Evolutionary conservation across 2,797 vertebrate species (phyloP).

Genomic region (Epinephelus malabaricus): DNA sequence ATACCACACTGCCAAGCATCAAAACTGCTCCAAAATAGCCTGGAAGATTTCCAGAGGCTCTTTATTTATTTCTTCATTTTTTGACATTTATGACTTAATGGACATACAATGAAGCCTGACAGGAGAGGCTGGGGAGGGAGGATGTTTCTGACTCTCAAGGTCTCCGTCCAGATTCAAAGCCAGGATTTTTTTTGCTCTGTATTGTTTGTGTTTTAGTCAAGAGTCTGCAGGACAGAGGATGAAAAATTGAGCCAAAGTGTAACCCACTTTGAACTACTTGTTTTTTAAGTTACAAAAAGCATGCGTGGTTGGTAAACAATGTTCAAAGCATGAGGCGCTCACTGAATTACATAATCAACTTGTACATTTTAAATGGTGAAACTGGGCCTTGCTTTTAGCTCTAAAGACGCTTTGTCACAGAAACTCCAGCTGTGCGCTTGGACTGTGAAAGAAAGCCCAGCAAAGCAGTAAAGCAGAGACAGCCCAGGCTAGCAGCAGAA

Average conservation of each 20-base stretch:
- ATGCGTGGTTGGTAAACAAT: neutral
- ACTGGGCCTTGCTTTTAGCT: constrained; percentile 28
- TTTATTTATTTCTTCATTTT: neutral
- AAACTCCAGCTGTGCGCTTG: constrained; percentile 47
- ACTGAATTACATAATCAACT: constrained; percentile 25
- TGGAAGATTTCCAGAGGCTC: neutral
- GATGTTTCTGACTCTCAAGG: neutral
- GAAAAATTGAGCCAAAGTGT: neutral
- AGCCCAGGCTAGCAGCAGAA: constrained; percentile 24
- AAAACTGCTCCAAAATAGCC: neutral
- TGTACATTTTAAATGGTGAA: constrained; percentile 27
- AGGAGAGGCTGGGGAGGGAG: neutral
- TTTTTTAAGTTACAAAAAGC: neutral
- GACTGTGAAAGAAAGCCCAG: constrained; percentile 46
- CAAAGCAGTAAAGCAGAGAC: constrained; percentile 46
- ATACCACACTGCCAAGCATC: constrained; percentile 20
- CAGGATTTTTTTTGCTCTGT: neutral
- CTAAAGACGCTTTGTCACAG: constrained; percentile 29
- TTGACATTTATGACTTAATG: constrained; percentile 10
- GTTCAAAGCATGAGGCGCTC: constrained; percentile 4
- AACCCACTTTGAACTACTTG: neutral
- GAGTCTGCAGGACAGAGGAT: constrained; percentile 13
- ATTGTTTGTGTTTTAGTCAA: neutral
- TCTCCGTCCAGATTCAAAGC: neutral
- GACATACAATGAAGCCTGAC: neutral